These are phyloP conservation scores for Turritopsis rubra DNA, from an alignment of 30 jellyfish, hydroid and myxozoan species.

Conservation along the genomic window DNA sequence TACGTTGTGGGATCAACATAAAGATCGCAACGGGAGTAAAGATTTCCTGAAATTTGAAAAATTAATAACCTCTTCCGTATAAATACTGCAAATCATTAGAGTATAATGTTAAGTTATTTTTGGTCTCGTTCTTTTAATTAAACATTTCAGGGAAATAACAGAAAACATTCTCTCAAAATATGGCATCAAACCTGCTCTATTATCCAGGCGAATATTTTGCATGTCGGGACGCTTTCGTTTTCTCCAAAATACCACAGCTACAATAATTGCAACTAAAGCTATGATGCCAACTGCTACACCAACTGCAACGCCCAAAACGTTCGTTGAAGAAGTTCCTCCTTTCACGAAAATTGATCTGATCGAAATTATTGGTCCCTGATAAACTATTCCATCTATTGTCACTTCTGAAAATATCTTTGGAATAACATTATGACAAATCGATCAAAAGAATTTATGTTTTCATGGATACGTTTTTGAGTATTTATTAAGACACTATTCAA, in stretches of 20 bases:
- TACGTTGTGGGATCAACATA: constrained; percentile 92
- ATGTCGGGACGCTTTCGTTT: constrained; percentile 62
- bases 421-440: neutral
- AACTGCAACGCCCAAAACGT: constrained; percentile 33
- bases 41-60: neutral
- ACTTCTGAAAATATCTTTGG: neutral
- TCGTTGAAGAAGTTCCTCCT: constrained; percentile 35
- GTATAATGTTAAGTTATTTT: no score
- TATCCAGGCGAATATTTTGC: constrained; percentile 63
- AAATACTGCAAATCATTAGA: neutral
- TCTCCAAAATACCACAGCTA: constrained; percentile 6
- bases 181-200: constrained; percentile 65
- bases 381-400: neutral
- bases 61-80: neutral
- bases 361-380: neutral
- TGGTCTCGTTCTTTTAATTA: no score
- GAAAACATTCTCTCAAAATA: no score
- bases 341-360: neutral
- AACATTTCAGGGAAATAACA: no score
- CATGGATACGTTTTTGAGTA: no score
- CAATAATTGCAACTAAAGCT: constrained; percentile 7
- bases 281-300: constrained; percentile 5
- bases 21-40: constrained; percentile 18
- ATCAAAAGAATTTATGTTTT: neutral
- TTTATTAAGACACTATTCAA: neutral